These are phyloP conservation scores for Gallinago solitaria DNA, from an alignment of 2,797 vertebrate genomes.

Conservation along the genomic window DNA sequence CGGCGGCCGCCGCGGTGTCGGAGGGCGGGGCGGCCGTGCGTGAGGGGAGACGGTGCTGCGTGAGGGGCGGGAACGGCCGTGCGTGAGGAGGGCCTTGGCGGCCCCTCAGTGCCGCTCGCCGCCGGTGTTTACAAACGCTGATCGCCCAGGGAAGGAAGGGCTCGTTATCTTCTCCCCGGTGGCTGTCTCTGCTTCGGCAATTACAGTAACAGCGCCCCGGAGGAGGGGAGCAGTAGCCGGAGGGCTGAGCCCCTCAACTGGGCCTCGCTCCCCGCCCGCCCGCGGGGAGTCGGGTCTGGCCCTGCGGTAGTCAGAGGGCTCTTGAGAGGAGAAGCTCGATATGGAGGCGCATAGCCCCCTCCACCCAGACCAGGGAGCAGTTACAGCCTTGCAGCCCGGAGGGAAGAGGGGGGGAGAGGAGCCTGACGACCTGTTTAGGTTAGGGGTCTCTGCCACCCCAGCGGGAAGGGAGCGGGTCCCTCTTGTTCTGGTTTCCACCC, in stretches of 20 bases:
- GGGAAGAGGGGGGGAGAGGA: not conserved
- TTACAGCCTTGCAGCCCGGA: not conserved
- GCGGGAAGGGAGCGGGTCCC: accelerated
- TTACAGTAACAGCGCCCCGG: not conserved
- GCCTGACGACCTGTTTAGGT: not conserved
- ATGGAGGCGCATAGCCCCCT: accelerated
- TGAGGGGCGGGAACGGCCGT: not conserved
- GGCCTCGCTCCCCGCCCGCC: not conserved
- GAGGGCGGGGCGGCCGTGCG: not conserved
- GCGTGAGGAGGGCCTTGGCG: not conserved
- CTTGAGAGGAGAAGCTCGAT: not conserved
- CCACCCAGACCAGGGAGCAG: not conserved
- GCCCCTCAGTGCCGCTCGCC: accelerated
- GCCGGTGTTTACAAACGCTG: not conserved
- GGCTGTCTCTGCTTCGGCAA: not conserved
- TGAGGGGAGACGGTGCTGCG: not conserved
- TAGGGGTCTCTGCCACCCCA: not conserved
- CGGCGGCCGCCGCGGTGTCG: too few relatives aligned
- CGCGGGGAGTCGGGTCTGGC: not conserved
- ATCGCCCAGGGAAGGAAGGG: accelerated
- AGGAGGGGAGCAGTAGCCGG: not conserved
- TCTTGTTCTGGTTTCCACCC: not conserved
- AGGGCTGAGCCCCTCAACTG: not conserved
- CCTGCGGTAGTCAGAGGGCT: not conserved
- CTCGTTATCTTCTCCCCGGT: not conserved